phyloP scores from a whole-genome alignment of 2,113 vertebrate species.

The Zootoca vivipara region DNA sequence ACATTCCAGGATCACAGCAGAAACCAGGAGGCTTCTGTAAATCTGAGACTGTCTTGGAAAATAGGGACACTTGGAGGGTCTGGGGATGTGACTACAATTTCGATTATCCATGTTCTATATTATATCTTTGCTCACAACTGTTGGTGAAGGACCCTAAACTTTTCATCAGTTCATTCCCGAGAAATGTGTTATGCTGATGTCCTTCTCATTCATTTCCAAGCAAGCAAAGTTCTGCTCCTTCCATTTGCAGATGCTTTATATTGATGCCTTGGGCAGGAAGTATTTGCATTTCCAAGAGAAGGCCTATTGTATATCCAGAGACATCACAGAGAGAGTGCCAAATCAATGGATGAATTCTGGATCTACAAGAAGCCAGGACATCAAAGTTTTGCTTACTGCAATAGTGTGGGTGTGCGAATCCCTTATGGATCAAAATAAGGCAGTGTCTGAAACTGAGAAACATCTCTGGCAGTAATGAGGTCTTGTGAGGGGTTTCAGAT shows the following conservation, averaged over 20 bases:
- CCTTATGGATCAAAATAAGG: not conserved
- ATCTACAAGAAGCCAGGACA: constrained; percentile 13
- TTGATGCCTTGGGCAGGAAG: constrained; percentile 48
- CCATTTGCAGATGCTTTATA: constrained; percentile 42
- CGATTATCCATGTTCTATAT: too few species aligned
- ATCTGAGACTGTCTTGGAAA: too few species aligned
- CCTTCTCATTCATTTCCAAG: constrained; percentile 60
- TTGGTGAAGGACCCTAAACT: too few species aligned
- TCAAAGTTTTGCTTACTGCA: constrained; percentile 9
- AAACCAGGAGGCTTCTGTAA: too few species aligned
- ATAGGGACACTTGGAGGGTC: too few species aligned
- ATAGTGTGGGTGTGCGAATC: not conserved
- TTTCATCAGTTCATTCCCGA: constrained; percentile 55
- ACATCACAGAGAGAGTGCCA: not conserved
- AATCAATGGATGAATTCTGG: constrained; percentile 36
- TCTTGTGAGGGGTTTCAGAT: not conserved
- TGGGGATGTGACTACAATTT: too few species aligned
- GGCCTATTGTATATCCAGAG: constrained; percentile 3
- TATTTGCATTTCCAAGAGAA: constrained; percentile 56
- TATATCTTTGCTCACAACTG: too few species aligned
- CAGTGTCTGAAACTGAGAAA: constrained; percentile 11
- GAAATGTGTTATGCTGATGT: constrained; percentile 49
- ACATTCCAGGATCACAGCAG: too few species aligned
- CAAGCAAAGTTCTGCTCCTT: constrained; percentile 51
- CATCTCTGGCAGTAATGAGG: not conserved